A percentile compares a stretch with the other conserved stretches of the same genome.
These are phyloP conservation scores for Rachycentron canadum DNA, from an alignment of 2,797 vertebrate species.

Conservation along the genomic window DNA sequence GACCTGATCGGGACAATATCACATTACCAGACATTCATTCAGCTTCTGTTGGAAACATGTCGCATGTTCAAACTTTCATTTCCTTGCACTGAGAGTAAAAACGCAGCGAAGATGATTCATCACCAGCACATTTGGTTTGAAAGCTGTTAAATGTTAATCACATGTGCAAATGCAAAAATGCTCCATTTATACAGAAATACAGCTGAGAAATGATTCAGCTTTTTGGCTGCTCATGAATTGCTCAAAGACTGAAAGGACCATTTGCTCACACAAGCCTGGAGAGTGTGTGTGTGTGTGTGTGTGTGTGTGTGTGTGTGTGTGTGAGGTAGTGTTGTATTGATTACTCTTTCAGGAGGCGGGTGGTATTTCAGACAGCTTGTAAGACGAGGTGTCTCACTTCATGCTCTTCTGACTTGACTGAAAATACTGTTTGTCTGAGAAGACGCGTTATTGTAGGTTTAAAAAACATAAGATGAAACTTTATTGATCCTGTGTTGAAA, in stretches of 20 bases:
- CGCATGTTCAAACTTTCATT: background rate
- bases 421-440: slow-evolving; percentile 6
- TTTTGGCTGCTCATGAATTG: background rate
- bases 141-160: background rate
- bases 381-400: background rate
- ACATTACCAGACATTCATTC: too few species aligned
- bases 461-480: slow-evolving; percentile 15
- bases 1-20: background rate
- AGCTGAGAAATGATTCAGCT: too few species aligned
- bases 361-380: background rate
- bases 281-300: too few species aligned
- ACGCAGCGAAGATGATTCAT: background rate
- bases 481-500: background rate
- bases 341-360: too few species aligned
- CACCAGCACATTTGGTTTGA: slow-evolving; percentile 8
- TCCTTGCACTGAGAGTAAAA: background rate
- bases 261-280: background rate
- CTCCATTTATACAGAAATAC: background rate
- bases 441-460: background rate
- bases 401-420: background rate
- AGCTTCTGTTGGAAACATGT: too few species aligned
- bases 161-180: background rate
- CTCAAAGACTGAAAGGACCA: background rate
- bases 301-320: background rate
- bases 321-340: background rate